phyloP scores from a whole-genome alignment of 1,140 invertebrate genomes.

The Hyposmocoma kahamanoa region DNA sequence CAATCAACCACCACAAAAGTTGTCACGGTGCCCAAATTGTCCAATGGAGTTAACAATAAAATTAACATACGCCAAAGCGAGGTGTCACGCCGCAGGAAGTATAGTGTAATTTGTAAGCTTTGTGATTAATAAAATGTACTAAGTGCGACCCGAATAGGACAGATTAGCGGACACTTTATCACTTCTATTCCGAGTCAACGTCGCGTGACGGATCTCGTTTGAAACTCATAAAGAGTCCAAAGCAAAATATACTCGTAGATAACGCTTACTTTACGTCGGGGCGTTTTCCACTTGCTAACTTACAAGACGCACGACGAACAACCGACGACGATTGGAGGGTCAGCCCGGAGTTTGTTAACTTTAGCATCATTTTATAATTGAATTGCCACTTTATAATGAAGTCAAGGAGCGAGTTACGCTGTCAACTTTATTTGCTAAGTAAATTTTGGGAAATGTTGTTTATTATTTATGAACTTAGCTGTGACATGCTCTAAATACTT shows the following conservation, averaged over 20 bases:
- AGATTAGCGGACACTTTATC: conserved; percentile 72
- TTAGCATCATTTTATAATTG: conserved; percentile 58
- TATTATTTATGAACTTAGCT: too few species aligned
- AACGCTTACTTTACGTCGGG: conserved; percentile 66
- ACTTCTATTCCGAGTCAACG: conserved; percentile 70
- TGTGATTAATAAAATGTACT: conserved; percentile 73
- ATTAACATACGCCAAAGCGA: conserved; percentile 58
- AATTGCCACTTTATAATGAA: conserved; percentile 51
- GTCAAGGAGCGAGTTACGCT: conserved; percentile 26
- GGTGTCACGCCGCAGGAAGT: conserved; percentile 64
- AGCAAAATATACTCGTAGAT: conserved; percentile 70
- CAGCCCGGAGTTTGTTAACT: conserved; percentile 53
- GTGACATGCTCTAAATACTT: too few species aligned
- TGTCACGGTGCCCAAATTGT: conserved; percentile 52
- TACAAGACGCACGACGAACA: too few species aligned
- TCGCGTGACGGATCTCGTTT: conserved; percentile 72
- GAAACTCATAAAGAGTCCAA: conserved; percentile 71
- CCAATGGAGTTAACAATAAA: conserved; percentile 60
- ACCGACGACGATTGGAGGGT: conserved; percentile 49
- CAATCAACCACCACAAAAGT: conserved; percentile 43
- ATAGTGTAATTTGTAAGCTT: conserved; percentile 69
- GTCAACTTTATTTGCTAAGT: background rate
- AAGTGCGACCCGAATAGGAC: conserved; percentile 69
- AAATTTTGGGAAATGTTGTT: too few species aligned
- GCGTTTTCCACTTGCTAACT: conserved; percentile 64